phyloP scores from a whole-genome alignment of 2,113 vertebrate genomes.

The Pycnonotus jocosus region DNA sequence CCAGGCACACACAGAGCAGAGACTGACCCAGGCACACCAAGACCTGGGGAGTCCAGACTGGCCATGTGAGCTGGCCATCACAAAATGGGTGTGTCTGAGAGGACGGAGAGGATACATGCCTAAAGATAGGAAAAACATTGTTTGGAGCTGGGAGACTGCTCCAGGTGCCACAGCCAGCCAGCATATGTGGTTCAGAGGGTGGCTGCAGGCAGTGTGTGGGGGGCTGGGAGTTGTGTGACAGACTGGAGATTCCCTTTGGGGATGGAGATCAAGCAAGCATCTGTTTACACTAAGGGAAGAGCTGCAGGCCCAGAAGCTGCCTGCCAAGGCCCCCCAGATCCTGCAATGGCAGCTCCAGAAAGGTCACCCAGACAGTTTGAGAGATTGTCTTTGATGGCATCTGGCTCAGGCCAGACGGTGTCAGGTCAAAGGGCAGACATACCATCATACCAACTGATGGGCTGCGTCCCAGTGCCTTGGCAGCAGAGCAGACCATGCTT shows the following conservation, averaged over 20 bases:
- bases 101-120: neutral
- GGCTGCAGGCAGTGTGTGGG: neutral
- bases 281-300: neutral
- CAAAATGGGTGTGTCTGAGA: neutral
- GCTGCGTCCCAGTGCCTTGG: neutral
- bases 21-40: neutral
- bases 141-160: neutral
- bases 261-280: neutral
- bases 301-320: neutral
- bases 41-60: neutral
- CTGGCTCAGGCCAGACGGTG: neutral
- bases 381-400: neutral
- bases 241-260: neutral
- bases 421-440: neutral
- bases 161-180: rapidly evolving
- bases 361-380: neutral
- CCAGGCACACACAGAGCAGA: neutral
- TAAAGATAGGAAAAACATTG: neutral
- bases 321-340: neutral
- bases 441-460: rapidly evolving
- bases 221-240: neutral
- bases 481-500: neutral
- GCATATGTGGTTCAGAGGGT: neutral
- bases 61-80: neutral
- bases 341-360: neutral